Conservation (phyloP, 2,797 vertebrate genomes). For the Allenopithecus nigroviridis region DNA sequence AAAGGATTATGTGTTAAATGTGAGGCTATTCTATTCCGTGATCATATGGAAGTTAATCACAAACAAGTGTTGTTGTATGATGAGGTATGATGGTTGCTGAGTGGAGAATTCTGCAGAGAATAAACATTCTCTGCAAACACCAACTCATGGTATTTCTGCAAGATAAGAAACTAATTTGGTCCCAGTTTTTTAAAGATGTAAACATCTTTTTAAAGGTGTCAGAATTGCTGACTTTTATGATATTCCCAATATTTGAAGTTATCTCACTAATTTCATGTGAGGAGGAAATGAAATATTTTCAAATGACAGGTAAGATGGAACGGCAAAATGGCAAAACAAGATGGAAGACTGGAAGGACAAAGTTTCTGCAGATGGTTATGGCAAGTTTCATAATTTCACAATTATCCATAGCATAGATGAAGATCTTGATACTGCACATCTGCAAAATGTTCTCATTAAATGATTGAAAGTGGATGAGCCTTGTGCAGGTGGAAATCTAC, state of each 20-base stretch:
- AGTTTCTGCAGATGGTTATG: background rate
- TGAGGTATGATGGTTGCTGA: background rate
- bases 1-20: background rate
- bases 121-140: too few species aligned
- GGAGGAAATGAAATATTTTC: background rate
- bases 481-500: background rate
- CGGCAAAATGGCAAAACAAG: background rate
- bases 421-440: background rate
- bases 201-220: background rate
- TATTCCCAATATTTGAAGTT: background rate
- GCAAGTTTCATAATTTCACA: background rate
- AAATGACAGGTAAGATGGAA: background rate
- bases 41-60: background rate
- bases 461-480: background rate
- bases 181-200: background rate
- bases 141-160: background rate
- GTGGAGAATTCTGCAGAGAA: background rate
- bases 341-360: background rate
- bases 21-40: background rate
- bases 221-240: background rate
- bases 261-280: background rate
- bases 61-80: background rate
- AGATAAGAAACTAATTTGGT: background rate
- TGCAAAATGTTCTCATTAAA: background rate
- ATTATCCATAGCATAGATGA: background rate